A percentile compares a stretch with the other conserved stretches of the same genome.
phyloP scores from a whole-genome alignment of 2,113 vertebrate genomes.

The Zosterops hypoxanthus region DNA sequence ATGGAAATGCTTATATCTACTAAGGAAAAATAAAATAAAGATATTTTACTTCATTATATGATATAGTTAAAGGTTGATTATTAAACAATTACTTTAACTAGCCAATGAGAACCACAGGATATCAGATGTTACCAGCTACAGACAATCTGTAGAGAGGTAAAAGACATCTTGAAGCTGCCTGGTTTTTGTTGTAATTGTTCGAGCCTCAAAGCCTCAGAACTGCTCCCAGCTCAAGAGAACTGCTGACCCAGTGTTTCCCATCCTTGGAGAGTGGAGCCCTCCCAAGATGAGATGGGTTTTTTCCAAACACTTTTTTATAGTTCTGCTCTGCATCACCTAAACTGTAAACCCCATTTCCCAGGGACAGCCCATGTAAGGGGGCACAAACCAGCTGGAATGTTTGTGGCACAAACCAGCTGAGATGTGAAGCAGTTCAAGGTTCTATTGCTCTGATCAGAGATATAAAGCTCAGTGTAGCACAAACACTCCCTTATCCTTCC shows the following conservation, averaged over 20 bases:
- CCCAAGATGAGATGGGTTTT: background rate
- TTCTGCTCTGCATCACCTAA: background rate
- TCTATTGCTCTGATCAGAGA: background rate
- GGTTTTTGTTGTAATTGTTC: background rate
- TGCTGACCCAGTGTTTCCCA: background rate
- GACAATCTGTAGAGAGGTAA: background rate
- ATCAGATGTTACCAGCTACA: background rate
- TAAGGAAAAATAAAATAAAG: background rate
- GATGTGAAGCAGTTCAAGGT: background rate
- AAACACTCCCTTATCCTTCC: background rate
- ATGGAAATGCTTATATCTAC: background rate
- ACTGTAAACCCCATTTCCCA: background rate
- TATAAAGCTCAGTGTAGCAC: background rate
- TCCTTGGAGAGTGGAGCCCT: background rate
- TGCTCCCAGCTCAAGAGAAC: accelerated
- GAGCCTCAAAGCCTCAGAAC: background rate
- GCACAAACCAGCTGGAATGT: accelerated
- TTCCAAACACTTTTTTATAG: background rate
- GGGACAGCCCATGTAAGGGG: background rate
- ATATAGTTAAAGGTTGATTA: background rate
- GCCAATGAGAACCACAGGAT: background rate
- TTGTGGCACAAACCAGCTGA: background rate
- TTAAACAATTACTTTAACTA: background rate
- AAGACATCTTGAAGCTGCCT: background rate
- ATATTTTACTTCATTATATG: background rate